These are phyloP conservation scores for Cephalopterus ornatus DNA, from an alignment of 2,113 vertebrate genomes.

Conservation along the genomic window DNA sequence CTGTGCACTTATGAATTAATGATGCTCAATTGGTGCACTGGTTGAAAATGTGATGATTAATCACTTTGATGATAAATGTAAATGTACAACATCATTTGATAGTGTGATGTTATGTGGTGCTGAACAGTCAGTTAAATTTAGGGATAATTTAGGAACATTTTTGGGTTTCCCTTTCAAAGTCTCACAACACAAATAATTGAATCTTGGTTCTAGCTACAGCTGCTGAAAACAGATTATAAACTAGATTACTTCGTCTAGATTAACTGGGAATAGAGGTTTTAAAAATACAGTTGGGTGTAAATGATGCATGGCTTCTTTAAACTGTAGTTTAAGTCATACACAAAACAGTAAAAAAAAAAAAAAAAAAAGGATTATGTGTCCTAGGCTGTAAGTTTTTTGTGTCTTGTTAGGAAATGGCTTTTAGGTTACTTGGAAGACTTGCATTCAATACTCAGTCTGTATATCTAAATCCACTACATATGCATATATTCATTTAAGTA, in stretches of 20 bases:
- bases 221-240: not conserved
- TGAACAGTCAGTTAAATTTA: not conserved
- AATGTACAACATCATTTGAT: not conserved
- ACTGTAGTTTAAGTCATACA: not conserved
- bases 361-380: not conserved
- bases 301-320: not conserved
- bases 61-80: not conserved
- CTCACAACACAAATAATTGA: not conserved
- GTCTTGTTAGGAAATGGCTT: not conserved
- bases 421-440: not conserved
- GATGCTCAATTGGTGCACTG: not conserved
- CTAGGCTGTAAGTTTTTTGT: not conserved
- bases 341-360: not conserved
- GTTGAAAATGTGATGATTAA: not conserved
- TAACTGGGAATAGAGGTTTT: not conserved
- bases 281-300: not conserved
- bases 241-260: not conserved
- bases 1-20: not conserved
- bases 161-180: not conserved
- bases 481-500: not conserved
- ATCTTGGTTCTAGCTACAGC: not conserved
- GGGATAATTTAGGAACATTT: not conserved
- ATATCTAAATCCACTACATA: not conserved
- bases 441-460: not conserved
- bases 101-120: not conserved